Evolutionary conservation across 2,888 invertebrate genomes (phyloP).

Genomic region (Malthinus flaveolus): DNA sequence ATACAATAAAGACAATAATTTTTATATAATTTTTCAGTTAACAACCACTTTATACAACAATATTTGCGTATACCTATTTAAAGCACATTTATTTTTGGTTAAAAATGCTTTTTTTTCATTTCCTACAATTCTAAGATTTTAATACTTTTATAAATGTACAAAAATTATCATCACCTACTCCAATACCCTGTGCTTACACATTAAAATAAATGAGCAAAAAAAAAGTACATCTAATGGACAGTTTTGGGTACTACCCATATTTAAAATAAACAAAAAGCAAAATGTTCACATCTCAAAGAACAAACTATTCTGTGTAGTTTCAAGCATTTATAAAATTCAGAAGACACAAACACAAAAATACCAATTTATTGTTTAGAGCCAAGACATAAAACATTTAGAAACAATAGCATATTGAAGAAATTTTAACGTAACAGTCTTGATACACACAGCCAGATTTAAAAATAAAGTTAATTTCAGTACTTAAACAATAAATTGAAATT

Average conservation of each 20-base stretch:
- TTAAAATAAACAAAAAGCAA: constrained; percentile 5
- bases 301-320: constrained; percentile 7
- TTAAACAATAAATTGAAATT: not conserved
- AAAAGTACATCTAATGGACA: constrained; percentile 13
- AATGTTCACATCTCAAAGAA: not conserved
- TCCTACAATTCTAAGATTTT: not conserved
- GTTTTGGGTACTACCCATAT: constrained; percentile 12
- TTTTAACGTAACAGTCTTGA: not conserved
- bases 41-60: no score
- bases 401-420: not conserved
- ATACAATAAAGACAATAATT: not conserved
- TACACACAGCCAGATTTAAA: not conserved
- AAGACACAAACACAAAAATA: not conserved
- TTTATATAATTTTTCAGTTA: not conserved
- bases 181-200: constrained; percentile 14
- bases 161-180: constrained; percentile 1
- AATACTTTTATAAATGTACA: not conserved
- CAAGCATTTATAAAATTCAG: constrained; percentile 3
- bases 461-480: constrained; percentile 1
- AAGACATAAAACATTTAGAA: not conserved
- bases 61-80: no score
- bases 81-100: no score
- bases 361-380: not conserved
- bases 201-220: constrained; percentile 15
- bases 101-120: not conserved